Evolutionary conservation across 2,113 vertebrate genomes (phyloP).

Genomic region (Andinoacara biseriatus): DNA sequence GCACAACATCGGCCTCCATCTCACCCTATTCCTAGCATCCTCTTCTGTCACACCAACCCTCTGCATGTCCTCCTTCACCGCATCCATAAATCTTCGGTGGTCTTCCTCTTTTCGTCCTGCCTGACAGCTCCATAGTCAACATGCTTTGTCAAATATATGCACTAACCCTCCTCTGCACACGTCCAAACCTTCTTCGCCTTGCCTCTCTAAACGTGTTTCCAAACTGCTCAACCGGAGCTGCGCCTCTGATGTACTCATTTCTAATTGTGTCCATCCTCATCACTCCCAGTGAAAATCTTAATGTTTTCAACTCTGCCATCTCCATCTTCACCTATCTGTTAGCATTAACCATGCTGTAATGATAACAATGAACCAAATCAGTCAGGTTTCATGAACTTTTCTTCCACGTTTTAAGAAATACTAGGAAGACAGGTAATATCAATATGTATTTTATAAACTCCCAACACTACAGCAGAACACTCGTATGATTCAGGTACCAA

Average conservation of each 20-base stretch:
- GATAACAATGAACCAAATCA: background rate
- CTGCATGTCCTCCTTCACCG: background rate
- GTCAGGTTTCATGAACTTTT: background rate
- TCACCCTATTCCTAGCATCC: background rate
- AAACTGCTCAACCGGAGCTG: background rate
- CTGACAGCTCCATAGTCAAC: background rate
- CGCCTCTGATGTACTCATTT: background rate
- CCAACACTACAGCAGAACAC: background rate
- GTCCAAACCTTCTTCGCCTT: background rate
- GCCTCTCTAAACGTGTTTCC: background rate
- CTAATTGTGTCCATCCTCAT: background rate
- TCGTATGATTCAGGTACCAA: accelerated
- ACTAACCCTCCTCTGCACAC: background rate
- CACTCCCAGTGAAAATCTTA: accelerated
- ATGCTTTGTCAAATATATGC: background rate
- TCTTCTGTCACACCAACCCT: background rate
- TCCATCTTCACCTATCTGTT: background rate
- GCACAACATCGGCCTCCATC: background rate
- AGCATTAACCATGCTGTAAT: background rate
- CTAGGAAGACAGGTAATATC: background rate
- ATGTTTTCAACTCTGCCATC: background rate
- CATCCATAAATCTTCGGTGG: background rate
- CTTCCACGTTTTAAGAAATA: background rate
- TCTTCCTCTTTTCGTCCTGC: background rate
- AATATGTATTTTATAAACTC: background rate